Base-by-base conservation (phyloP, 1,140 invertebrate genomes). In the Lerema accius region DNA sequence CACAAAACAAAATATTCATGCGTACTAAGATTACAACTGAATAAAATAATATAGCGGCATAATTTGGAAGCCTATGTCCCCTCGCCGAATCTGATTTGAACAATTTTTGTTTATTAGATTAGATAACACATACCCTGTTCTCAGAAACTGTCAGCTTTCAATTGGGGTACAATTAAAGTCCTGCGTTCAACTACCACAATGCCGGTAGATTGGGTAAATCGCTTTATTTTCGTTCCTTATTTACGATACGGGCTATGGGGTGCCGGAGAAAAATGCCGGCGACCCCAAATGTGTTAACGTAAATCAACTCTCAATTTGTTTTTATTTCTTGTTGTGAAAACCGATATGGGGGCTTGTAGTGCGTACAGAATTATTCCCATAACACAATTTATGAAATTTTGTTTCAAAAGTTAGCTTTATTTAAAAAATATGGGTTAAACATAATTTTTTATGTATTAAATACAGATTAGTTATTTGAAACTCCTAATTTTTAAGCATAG, bases 121-220 rank as follows among this genome's bases (percentile, higher is more conserved):
- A 69, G 70, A 85, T 83, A 74, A 83, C 69, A 78, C 61, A 69
- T 63, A 62, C 65, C 56, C 63, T 39, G 63, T 17, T 58, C 68
- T 49, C 51, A 37, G 28, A 50, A 43, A 46, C 55, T 70, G 63
- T 65, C 65, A 62, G 48, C 74, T 55, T 74, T 71, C 65, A 69
- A 78, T 77, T 77, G 69, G 50, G 50, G 72, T 63, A 76, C 71
- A 76, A 80, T 78, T 71, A 69, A 63, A 58, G 39, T 63, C 68
- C 51, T 59, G 61, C 61, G 26, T n/a, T n/a, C n/a, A n/a, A n/a
- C n/a, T n/a, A 60, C 61, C 40, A 71, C 62, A 67, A 64, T 66
- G 64, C 56, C 49, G 53, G 55, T 69, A 46, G 64, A 72, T 70
- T 71, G 61, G 48, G 50, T 59, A 60, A 72, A 76, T 75, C 63